Conservation (phyloP, 2,797 vertebrate species). For the Crypturellus tataupa region DNA sequence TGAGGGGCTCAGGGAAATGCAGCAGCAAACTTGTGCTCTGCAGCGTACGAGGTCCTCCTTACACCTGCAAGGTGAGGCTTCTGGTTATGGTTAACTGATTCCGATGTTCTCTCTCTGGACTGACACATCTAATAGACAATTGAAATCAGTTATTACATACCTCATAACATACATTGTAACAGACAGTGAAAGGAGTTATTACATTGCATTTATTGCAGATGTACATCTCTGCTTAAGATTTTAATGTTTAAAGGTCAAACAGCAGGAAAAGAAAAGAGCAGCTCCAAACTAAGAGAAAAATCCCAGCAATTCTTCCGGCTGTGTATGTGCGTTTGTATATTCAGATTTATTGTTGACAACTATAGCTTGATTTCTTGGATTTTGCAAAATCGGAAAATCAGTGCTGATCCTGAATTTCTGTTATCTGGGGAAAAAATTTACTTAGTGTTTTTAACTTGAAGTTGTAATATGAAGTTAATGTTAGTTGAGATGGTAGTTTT, state of each 20-base stretch:
- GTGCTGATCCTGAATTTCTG: not conserved
- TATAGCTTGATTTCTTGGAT: not conserved
- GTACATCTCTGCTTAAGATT: not conserved
- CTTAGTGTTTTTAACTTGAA: not conserved
- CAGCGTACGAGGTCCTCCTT: no score
- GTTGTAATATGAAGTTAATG: not conserved
- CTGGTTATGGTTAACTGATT: not conserved
- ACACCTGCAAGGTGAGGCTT: not conserved
- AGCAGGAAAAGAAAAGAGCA: no score
- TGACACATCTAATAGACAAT: not conserved
- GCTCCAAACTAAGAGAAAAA: not conserved
- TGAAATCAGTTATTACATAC: not conserved
- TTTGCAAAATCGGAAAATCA: not conserved
- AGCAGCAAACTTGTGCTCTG: not conserved
- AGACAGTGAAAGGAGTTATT: not conserved
- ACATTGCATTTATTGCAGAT: not conserved
- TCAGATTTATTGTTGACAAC: not conserved
- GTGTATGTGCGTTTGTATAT: not conserved
- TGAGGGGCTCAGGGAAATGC: not conserved
- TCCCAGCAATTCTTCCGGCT: not conserved
- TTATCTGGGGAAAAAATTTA: not conserved
- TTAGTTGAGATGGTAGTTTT: not conserved
- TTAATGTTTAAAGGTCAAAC: not conserved
- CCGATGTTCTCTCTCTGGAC: not conserved
- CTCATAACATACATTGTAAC: no score